Percentiles rank a stretch among this genome's conserved stretches.
Conservation (phyloP, 2,113 vertebrate genomes). For the Thunnus maccoyii region DNA sequence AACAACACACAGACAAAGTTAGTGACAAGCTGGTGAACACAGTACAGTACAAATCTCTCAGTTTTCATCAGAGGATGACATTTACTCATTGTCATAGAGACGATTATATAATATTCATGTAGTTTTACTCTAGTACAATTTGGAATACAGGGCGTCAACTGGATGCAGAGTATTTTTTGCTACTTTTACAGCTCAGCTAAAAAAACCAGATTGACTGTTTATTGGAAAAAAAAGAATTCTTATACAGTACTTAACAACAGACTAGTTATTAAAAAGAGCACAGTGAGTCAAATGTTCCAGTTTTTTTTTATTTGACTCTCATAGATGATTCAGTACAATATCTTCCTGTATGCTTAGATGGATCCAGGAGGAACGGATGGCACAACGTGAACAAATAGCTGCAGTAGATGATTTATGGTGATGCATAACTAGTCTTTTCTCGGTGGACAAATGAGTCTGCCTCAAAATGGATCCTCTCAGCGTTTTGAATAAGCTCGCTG, state of each 20-base stretch:
- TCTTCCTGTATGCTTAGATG: conserved; percentile 25
- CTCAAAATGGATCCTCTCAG: conserved; percentile 56
- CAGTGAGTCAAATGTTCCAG: neutral
- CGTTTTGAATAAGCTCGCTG: conserved; percentile 31
- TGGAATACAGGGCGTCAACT: too few relatives aligned
- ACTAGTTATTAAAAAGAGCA: neutral
- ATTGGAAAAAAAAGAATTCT: too few relatives aligned
- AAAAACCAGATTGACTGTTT: too few relatives aligned
- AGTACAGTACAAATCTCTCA: too few relatives aligned
- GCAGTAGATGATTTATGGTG: conserved; percentile 62
- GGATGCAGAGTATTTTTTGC: too few relatives aligned
- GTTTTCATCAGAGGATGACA: too few relatives aligned
- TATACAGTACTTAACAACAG: neutral
- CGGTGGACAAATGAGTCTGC: conserved; percentile 44
- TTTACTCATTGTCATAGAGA: too few relatives aligned
- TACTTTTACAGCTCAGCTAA: too few relatives aligned
- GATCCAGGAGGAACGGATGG: conserved; percentile 42
- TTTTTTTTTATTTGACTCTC: neutral
- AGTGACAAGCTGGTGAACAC: too few relatives aligned
- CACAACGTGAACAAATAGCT: conserved; percentile 44
- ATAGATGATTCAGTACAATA: neutral
- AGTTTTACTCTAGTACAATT: too few relatives aligned
- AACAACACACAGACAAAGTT: too few relatives aligned
- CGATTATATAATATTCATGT: too few relatives aligned
- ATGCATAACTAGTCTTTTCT: conserved; percentile 45